Evolutionary conservation across 2,113 vertebrate species (phyloP), one percentile per base, ranked within the genome.

Genomic region (Willisornis vidua): DNA sequence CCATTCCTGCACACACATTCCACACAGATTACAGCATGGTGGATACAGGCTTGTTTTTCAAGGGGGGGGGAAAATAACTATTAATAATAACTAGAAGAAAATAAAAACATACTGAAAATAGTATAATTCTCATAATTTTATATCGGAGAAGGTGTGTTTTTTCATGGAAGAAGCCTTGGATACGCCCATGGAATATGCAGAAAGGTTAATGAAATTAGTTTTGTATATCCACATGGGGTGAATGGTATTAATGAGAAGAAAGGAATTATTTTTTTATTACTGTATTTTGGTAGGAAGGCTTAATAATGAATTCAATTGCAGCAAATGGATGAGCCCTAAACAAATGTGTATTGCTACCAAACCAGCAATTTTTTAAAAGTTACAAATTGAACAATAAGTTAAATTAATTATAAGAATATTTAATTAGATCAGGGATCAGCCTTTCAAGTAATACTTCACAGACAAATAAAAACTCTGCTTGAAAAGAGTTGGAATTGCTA

Each of bases 291-390:
- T 31, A 89, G 54, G 41, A 85, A 67, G 20, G 26, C 9, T 35
- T 61, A 82, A 87, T 54, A 37, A 78, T 58, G 82, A 73, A 88
- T 88, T 93, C 78, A 66, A 15, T 57, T 95, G 72, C 61, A 87
- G 37, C 55, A 90, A 93, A 70, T 33, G 49, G 23, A 80, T 89
- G 41, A 31, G 70, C 72, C 77, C 61, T 92, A 39, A 94, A 84
- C 48, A 67, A 85, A 82, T n/a, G 31, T 65, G 37, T 61, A 20
- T 49, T 90, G 71, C 49, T 71, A 67, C 35, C 75, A 70, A 80
- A 89, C 77, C 9, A 91, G 55, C 17, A 91, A 83, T n/a, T 33
- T 74, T 24, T 52, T 85, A 49, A 31, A 61, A 61, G 63, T 61
- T 67, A 58, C 29, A 81, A 57, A 83, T 67, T 90, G 79, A 54